These are phyloP conservation scores for Catocala sponsa DNA, from an alignment of 2,888 invertebrate genomes.

Conservation along the genomic window DNA sequence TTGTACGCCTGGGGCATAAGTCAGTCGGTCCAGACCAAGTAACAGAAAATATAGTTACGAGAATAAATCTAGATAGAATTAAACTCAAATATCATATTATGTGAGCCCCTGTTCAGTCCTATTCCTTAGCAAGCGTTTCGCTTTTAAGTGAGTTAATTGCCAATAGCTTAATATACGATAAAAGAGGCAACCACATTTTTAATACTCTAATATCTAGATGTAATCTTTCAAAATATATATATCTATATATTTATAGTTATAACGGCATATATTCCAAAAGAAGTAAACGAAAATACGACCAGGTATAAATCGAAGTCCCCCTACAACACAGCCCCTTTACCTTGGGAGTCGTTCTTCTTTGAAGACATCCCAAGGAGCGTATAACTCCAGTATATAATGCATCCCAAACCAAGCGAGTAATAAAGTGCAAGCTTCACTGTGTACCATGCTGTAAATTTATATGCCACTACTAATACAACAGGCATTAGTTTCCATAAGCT, in stretches of 20 bases:
- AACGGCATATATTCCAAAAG: not conserved
- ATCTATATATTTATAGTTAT: not conserved
- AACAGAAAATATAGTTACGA: too few relatives aligned
- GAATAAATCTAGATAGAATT: too few relatives aligned
- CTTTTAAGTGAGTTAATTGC: too few relatives aligned
- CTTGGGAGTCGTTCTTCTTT: conserved; percentile 73
- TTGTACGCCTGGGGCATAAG: too few relatives aligned
- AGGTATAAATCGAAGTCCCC: conserved; percentile 39
- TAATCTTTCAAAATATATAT: too few relatives aligned
- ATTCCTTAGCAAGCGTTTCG: too few relatives aligned
- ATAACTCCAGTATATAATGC: conserved; percentile 70
- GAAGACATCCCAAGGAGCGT: conserved; percentile 64
- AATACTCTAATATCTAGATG: too few relatives aligned
- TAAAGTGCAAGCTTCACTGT: conserved; percentile 65
- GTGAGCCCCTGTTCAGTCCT: too few relatives aligned
- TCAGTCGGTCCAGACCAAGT: too few relatives aligned
- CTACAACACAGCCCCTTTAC: conserved; percentile 54
- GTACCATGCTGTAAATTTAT: conserved; percentile 61
- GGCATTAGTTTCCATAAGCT: conserved; percentile 51
- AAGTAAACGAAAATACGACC: conserved; percentile 33
- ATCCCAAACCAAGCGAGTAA: conserved; percentile 60
- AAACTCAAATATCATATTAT: too few relatives aligned
- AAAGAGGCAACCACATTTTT: too few relatives aligned
- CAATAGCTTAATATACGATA: too few relatives aligned
- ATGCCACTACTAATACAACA: conserved; percentile 54